Evolutionary conservation across 2,797 vertebrate genomes (phyloP), one percentile per base, ranked within the genome.

Genomic region (Ataeniobius toweri): DNA sequence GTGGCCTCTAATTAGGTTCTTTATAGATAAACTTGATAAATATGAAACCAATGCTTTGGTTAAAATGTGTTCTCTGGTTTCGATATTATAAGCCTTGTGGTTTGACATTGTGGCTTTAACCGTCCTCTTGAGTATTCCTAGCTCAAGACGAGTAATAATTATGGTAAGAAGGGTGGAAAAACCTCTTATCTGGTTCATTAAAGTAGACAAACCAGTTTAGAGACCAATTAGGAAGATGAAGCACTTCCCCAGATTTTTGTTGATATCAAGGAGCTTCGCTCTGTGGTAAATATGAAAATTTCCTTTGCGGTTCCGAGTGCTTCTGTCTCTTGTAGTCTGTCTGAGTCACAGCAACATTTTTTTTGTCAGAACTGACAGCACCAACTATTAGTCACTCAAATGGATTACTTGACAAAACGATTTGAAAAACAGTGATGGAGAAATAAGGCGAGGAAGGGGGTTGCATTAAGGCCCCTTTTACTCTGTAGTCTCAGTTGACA

Each of bases 231-330:
- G 69, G 51, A 74, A 26, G 65, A 73, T 0, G 8, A 83, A 70
- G 55, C 2, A 2, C 76, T 20, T 73, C 26, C 73, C 41, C 53
- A 50, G 26, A 12, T 63, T 73, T 73, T 75, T 59, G 50, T 48
- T 63, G 76, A 83, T 76, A 79, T 88, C 83, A 82, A 87, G 75
- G 83, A 77, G 83, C 88, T 76, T 80, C 0, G 22, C 86, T 85
- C 83, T 89, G 90, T 74, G 89, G 89, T 87, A 70, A 83, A 86
- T 84, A 83, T 88, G 73, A 77, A 86, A 85, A 76, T 77, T 75
- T 82, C 67, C 73, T 83, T 89, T 90, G 91, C 75, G 88, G 82
- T 83, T 80, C 41, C 16, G 55, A 74, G n/a, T 53, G 76, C 76
- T 80, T 79, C 80, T 85, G 84, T 82, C 20, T 90, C 73, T 76